Conservation (phyloP, 2,888 invertebrate species). For the Macroteleia sp. region DNA sequence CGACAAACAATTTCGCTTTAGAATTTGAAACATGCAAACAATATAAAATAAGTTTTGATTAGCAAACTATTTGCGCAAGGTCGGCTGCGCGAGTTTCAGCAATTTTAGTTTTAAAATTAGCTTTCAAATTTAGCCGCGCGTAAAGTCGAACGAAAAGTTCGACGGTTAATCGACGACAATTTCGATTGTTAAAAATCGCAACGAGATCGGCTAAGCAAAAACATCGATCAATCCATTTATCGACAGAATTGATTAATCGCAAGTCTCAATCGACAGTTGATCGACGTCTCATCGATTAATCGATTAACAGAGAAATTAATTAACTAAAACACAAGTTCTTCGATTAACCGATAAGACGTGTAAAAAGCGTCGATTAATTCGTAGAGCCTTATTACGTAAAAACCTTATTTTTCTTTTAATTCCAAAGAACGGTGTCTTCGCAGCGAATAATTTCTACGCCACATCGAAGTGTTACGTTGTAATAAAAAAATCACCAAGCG, state of each 20-base stretch:
- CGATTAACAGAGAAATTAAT: slow-evolving; percentile 12
- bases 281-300: slow-evolving; percentile 17
- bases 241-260: slow-evolving; percentile 32
- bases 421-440: slow-evolving; percentile 1
- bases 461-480: slow-evolving; percentile 36
- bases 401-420: slow-evolving; percentile 11
- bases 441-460: slow-evolving; percentile 24
- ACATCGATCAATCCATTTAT: slow-evolving; percentile 31
- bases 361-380: slow-evolving; percentile 4
- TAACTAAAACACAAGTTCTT: slow-evolving; percentile 13
- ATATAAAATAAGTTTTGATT: slow-evolving; percentile 14
- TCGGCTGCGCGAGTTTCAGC: too few species aligned
- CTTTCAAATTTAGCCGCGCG: background rate
- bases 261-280: background rate
- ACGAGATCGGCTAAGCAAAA: slow-evolving; percentile 24
- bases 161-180: slow-evolving; percentile 28
- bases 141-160: slow-evolving; percentile 1
- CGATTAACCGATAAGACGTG: slow-evolving; percentile 33
- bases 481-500: slow-evolving; percentile 43
- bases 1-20: slow-evolving; percentile 27
- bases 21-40: slow-evolving; percentile 32
- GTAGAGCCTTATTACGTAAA: slow-evolving; percentile 11
- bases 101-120: too few species aligned
- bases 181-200: slow-evolving; percentile 26
- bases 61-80: slow-evolving; percentile 1